Evolutionary conservation across 1,140 invertebrate genomes (phyloP).

Genomic region (Galendromus occidentalis): DNA sequence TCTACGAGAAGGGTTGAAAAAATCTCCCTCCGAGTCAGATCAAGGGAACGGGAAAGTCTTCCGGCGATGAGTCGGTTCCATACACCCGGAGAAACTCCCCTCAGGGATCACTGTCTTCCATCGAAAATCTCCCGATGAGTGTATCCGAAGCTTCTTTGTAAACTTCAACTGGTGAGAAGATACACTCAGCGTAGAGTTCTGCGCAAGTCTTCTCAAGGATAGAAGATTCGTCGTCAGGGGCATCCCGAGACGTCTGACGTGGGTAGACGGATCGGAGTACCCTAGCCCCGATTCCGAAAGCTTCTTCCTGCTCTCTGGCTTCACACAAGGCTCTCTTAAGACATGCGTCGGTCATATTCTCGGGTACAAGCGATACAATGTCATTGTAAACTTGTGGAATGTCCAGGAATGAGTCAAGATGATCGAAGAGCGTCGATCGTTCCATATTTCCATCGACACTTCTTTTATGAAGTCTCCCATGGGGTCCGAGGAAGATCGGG

Average conservation of each 20-base stretch:
- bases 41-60: too few species aligned
- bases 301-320: neutral
- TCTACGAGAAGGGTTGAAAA: too few species aligned
- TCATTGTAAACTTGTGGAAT: neutral
- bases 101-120: too few species aligned
- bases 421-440: neutral
- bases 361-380: neutral
- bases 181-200: neutral
- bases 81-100: too few species aligned
- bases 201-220: neutral
- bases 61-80: too few species aligned
- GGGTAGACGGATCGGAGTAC: neutral
- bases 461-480: neutral
- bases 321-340: neutral
- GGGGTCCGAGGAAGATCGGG: conserved; percentile 2
- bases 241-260: neutral
- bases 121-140: too few species aligned
- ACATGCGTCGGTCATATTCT: neutral
- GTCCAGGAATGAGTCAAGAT: neutral
- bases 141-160: neutral
- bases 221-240: neutral
- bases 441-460: neutral
- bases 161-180: neutral
- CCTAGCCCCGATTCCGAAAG: neutral
- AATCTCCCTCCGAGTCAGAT: too few species aligned